A percentile compares a stretch with the other conserved stretches of the same genome.
phyloP scores from a whole-genome alignment of 2,113 vertebrate genomes.

The Centrocercus urophasianus region DNA sequence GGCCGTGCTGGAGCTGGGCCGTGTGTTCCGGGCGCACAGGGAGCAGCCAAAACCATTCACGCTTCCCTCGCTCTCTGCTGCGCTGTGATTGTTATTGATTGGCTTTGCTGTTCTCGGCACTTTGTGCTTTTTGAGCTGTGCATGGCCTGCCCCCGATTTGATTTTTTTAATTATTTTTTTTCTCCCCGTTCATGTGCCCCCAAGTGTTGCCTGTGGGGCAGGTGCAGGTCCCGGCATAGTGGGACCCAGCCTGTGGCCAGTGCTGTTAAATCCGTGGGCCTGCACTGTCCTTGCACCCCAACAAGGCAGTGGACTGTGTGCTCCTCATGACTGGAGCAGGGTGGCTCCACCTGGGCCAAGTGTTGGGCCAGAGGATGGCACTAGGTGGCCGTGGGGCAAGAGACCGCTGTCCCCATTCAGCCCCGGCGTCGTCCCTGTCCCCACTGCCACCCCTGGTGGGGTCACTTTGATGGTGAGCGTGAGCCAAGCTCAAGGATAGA shows the following conservation, averaged over 20 bases:
- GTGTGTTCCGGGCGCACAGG: conserved; percentile 14
- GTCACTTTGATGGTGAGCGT: conserved; percentile 64
- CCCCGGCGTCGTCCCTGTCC: not conserved
- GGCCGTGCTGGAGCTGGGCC: not conserved
- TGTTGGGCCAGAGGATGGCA: not conserved
- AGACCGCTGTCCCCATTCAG: not conserved
- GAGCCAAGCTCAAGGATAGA: conserved; percentile 69
- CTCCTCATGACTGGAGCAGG: not conserved
- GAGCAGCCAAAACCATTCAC: conserved; percentile 39
- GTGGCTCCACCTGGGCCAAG: not conserved
- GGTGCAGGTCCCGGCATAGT: not conserved
- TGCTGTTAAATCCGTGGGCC: not conserved
- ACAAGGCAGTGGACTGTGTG: not conserved
- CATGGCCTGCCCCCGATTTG: not conserved
- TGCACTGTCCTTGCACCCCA: conserved; percentile 3
- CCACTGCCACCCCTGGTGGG: not conserved
- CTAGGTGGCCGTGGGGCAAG: not conserved
- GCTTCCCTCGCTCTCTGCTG: conserved; percentile 27
- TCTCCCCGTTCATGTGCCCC: not conserved
- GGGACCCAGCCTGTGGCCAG: not conserved
- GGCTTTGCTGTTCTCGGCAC: conserved; percentile 66
- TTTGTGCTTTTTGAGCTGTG: conserved; percentile 67
- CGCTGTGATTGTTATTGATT: conserved; percentile 66
- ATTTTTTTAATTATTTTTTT: not conserved
- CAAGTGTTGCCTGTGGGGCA: not conserved